A percentile compares a stretch with the other conserved stretches of the same genome.
phyloP scores from a whole-genome alignment of 2,888 invertebrate genomes.

The Acrobeloides nanus region DNA sequence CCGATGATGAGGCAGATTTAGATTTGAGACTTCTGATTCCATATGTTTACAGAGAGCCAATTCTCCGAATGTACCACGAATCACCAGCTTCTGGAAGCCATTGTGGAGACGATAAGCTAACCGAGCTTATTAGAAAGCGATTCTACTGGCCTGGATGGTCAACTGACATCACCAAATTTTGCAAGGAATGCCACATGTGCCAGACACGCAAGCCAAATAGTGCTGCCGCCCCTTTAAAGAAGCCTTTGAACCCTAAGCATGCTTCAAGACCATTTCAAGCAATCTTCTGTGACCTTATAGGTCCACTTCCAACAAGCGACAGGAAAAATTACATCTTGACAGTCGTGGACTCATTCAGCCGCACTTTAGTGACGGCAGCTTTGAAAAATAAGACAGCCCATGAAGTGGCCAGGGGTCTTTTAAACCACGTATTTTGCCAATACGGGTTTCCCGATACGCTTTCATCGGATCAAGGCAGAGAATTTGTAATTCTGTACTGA shows the following conservation, averaged over 20 bases:
- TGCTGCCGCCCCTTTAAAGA: neutral
- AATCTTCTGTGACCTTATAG: constrained; percentile 10
- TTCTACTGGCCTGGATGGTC: constrained; percentile 17
- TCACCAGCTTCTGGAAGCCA: constrained; percentile 12
- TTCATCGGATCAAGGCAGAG: constrained; percentile 50
- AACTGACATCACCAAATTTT: constrained; percentile 7
- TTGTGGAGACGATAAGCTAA: constrained; percentile 14
- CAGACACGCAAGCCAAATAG: constrained; percentile 14
- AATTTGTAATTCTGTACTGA: constrained; percentile 41
- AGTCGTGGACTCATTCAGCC: constrained; percentile 2
- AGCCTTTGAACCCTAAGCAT: constrained; percentile 8
- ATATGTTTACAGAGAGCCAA: neutral
- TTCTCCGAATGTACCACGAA: constrained; percentile 12
- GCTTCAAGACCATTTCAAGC: constrained; percentile 6
- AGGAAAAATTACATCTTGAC: constrained; percentile 5
- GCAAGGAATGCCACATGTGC: constrained; percentile 8
- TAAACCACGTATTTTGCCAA: neutral
- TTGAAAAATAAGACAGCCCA: constrained; percentile 2
- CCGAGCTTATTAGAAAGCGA: neutral
- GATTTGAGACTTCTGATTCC: constrained; percentile 4
- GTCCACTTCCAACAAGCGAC: constrained; percentile 3
- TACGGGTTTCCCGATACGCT: constrained; percentile 39
- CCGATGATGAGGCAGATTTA: neutral
- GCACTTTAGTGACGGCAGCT: constrained; percentile 7
- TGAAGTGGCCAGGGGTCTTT: neutral